Evolutionary conservation across 2,888 invertebrate genomes (phyloP), one percentile per base, ranked within the genome.

Genomic region (Archaeoteleia sp.): DNA sequence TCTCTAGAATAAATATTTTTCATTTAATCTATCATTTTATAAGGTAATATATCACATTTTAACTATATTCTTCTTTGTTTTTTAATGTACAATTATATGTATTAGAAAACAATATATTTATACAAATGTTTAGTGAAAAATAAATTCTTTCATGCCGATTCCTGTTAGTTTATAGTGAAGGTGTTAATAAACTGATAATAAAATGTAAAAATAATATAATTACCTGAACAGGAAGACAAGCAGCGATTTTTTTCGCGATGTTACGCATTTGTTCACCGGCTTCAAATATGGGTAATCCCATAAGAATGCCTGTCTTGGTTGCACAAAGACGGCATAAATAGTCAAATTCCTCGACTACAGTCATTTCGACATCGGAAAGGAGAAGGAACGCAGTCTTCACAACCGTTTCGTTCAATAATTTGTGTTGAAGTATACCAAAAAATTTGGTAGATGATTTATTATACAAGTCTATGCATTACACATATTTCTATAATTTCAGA

Each of bases 181-280:
- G n/a, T n/a, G n/a, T n/a, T 40, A 12, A 25, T 25, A 40, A 23
- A 14, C 14, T 13, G 13, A 49, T 12, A 37, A 29, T 17, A 29
- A 20, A 20, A 34, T 23, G 29, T n/a, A 32, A 14, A 43, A 5
- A n/a, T 5, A 29, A 29, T 5, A 29, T 20, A 42, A 35, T 82
- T 81, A 88, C 89, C 85, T 88, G 87, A 34, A 89, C 83, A 48
- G 89, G 88, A 76, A 89, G 85, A 80, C 89, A 89, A 53, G 86
- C 86, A 70, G 87, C 85, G 61, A 89, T 89, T 82, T 89, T 89
- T 80, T 88, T 88, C 71, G 86, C 86, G 35, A 89, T 86, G 80
- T 89, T 87, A 67, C 88, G 78, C 63, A 84, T 82, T 62, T 86
- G 83, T 57, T 87, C 85, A 51, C 87, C 88, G 74, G 87, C 86